Evolutionary conservation across 2,113 vertebrate genomes (phyloP).

Genomic region (Numenius arquata): DNA sequence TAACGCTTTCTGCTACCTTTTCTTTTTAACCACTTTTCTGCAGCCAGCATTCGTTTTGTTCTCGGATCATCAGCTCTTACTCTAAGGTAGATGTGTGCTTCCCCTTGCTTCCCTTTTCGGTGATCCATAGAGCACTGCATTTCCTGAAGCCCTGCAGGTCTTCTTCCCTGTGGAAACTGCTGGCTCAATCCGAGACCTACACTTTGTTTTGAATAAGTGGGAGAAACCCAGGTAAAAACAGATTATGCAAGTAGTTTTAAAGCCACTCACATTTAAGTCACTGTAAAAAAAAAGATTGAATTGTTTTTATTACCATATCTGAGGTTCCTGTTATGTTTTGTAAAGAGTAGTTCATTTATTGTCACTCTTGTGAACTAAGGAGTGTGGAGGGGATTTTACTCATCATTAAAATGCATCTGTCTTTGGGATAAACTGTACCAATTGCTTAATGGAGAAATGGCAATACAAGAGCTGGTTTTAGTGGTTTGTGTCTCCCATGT

Average conservation of each 20-base stretch:
- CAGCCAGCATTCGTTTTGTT: not conserved
- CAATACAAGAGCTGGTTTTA: not conserved
- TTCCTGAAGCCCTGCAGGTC: not conserved
- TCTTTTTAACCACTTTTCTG: not conserved
- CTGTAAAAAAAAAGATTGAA: not conserved
- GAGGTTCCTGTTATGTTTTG: not conserved
- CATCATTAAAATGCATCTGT: not conserved
- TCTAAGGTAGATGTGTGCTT: not conserved
- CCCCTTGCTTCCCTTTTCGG: not conserved
- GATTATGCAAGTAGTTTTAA: not conserved
- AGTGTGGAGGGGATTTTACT: not conserved
- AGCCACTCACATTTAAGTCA: not conserved
- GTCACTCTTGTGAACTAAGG: not conserved
- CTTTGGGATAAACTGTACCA: slow-evolving; percentile 5
- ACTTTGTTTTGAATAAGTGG: not conserved
- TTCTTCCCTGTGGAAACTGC: not conserved
- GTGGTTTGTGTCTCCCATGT: not conserved
- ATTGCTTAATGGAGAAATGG: slow-evolving; percentile 16
- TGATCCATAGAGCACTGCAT: not conserved
- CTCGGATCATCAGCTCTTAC: not conserved
- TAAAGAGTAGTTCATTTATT: not conserved
- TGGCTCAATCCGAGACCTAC: not conserved
- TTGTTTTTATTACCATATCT: not conserved
- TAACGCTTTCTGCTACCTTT: not conserved
- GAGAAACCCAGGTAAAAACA: not conserved